These are phyloP conservation scores for Leptarthrus brevirostris DNA, from an alignment of 2,888 invertebrate genomes.

Conservation along the genomic window DNA sequence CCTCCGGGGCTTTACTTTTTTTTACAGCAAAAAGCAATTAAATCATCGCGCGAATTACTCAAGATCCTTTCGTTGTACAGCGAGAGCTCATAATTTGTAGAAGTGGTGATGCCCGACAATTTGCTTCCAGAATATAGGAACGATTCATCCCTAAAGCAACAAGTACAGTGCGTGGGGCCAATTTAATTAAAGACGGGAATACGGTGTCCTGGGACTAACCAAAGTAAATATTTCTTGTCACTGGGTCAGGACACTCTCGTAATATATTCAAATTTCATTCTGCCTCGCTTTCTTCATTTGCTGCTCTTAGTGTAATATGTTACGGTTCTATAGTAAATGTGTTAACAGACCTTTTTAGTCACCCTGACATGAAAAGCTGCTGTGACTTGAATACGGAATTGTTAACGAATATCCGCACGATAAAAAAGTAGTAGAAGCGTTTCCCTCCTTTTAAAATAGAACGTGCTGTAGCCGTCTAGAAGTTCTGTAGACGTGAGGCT, in stretches of 20 bases:
- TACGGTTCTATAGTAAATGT: conserved; percentile 33
- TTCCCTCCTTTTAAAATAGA: conserved; percentile 24
- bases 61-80: neutral
- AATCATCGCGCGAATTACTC: neutral
- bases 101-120: neutral
- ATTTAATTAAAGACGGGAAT: conserved; percentile 29
- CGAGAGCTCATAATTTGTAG: neutral
- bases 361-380: conserved; percentile 30
- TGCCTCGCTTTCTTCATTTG: conserved; percentile 21
- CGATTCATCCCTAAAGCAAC: neutral
- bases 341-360: conserved; percentile 42
- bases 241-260: conserved; percentile 25
- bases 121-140: neutral
- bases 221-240: conserved; percentile 35
- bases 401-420: conserved; percentile 17
- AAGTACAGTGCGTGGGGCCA: conserved; percentile 30
- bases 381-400: conserved; percentile 38
- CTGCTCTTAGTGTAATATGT: conserved; percentile 22
- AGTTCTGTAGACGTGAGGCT: conserved; percentile 21
- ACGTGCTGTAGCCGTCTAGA: neutral
- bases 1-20: too few species aligned
- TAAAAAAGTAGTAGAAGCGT: conserved; percentile 22
- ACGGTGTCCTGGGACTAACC: conserved; percentile 17
- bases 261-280: conserved; percentile 41
- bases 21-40: too few species aligned